phyloP scores from a whole-genome alignment of 2,797 vertebrate genomes.

The Mormyrus hasselquistii region DNA sequence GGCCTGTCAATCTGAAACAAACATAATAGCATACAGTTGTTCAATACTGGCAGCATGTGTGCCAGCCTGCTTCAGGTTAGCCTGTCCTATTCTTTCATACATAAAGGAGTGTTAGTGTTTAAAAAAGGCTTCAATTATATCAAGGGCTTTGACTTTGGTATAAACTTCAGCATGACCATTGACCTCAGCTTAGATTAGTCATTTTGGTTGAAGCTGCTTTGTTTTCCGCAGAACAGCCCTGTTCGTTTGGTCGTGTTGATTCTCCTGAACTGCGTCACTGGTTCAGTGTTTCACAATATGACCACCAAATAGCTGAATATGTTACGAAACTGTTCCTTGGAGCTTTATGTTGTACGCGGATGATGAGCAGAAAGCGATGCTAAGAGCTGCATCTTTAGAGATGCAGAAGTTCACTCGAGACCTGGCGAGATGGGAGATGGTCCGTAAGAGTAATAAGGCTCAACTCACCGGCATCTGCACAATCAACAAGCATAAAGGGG shows the following conservation, averaged over 20 bases:
- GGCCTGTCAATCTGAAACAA: neutral
- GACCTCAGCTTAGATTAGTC: neutral
- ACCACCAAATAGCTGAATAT: neutral
- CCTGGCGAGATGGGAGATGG: neutral
- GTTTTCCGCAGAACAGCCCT: neutral
- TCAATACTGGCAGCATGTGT: neutral
- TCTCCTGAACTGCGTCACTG: neutral
- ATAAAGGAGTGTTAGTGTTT: neutral
- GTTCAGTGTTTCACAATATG: neutral
- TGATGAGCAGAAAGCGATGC: neutral
- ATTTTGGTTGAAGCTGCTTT: neutral
- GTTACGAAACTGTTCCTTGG: neutral
- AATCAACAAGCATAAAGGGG: neutral
- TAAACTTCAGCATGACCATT: neutral
- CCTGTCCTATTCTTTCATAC: neutral
- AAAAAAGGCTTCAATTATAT: neutral
- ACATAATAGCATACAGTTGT: neutral
- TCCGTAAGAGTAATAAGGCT: neutral
- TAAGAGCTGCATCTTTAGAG: neutral
- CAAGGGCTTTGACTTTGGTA: neutral
- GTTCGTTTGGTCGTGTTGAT: neutral
- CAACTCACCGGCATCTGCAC: neutral
- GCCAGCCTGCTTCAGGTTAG: neutral
- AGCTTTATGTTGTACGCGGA: neutral
- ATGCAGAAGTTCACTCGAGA: neutral